Percentiles rank a stretch among this genome's conserved stretches.
Evolutionary conservation across 2,888 invertebrate species (phyloP).

Genomic region (Scelioninae gen. 1): DNA sequence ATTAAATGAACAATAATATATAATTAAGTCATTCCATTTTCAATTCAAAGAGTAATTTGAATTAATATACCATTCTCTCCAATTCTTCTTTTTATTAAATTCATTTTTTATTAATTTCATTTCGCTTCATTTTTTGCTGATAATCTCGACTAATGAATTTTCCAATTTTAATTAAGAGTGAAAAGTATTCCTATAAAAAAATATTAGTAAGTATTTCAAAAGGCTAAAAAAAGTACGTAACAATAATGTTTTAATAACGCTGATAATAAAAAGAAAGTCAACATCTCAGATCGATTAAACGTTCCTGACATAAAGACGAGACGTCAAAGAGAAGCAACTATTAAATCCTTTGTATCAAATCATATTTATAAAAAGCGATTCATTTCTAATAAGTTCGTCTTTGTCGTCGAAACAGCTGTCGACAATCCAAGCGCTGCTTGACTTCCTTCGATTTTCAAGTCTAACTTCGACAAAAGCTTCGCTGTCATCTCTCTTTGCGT

Average conservation of each 20-base stretch:
- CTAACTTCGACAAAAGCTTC: slow-evolving; percentile 62
- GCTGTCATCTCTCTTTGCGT: slow-evolving; percentile 62
- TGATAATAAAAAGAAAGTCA: slow-evolving; percentile 30
- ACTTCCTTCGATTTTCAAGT: slow-evolving; percentile 73
- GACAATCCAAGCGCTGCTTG: slow-evolving; percentile 61
- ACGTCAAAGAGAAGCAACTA: slow-evolving; percentile 32
- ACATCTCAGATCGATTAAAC: slow-evolving; percentile 25
- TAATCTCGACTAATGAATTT: too few relatives aligned
- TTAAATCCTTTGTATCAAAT: slow-evolving; percentile 43
- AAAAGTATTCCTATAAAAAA: too few relatives aligned
- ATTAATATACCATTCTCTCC: too few relatives aligned
- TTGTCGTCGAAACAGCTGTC: slow-evolving; percentile 62
- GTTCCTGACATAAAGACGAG: slow-evolving; percentile 7
- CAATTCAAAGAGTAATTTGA: too few relatives aligned
- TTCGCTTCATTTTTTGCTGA: too few relatives aligned
- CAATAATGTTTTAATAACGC: slow-evolving; percentile 20
- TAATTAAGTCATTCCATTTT: too few relatives aligned
- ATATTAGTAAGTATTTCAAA: too few relatives aligned
- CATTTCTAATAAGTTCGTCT: slow-evolving; percentile 58
- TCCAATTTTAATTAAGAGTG: too few relatives aligned
- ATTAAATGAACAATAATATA: too few relatives aligned
- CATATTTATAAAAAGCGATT: slow-evolving; percentile 61
- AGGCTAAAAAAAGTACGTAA: background rate
- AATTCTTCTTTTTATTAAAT: too few relatives aligned
- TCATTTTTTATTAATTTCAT: too few relatives aligned